Evolutionary conservation across 2,113 vertebrate species (phyloP).

Genomic region (Glaucidium brasilianum): DNA sequence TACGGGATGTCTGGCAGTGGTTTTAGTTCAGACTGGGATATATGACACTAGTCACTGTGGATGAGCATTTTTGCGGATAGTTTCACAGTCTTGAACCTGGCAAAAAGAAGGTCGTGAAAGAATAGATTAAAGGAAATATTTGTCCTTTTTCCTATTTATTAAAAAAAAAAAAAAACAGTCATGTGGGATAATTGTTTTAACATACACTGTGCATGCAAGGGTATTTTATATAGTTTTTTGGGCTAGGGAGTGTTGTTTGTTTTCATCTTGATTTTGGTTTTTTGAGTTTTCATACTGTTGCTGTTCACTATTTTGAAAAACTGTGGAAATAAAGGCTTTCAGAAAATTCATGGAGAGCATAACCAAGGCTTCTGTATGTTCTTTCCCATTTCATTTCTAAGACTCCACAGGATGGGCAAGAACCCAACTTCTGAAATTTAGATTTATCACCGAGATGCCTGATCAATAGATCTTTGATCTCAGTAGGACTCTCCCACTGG

Average conservation of each 20-base stretch:
- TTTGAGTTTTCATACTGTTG: background rate
- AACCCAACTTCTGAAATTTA: constrained; percentile 8
- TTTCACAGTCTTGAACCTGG: background rate
- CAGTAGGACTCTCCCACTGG: background rate
- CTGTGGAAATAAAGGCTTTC: background rate
- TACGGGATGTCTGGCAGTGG: fast-evolving
- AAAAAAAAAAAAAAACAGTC: background rate
- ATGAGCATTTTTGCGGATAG: background rate
- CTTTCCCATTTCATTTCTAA: background rate
- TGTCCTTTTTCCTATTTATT: background rate
- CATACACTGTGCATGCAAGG: fast-evolving
- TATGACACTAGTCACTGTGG: background rate
- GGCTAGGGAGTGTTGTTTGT: fast-evolving
- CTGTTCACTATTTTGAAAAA: background rate
- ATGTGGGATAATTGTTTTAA: background rate
- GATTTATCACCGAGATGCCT: background rate
- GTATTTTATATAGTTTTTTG: background rate
- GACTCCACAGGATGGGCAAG: background rate
- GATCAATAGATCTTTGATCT: constrained; percentile 29
- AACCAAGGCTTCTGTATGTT: background rate
- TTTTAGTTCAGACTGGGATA: background rate
- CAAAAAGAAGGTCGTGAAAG: background rate
- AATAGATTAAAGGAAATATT: background rate
- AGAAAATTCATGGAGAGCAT: background rate
- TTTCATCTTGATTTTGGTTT: background rate